These are phyloP conservation scores for Aphelocoma californica DNA, from an alignment of 2,797 vertebrate genomes.

Conservation along the genomic window DNA sequence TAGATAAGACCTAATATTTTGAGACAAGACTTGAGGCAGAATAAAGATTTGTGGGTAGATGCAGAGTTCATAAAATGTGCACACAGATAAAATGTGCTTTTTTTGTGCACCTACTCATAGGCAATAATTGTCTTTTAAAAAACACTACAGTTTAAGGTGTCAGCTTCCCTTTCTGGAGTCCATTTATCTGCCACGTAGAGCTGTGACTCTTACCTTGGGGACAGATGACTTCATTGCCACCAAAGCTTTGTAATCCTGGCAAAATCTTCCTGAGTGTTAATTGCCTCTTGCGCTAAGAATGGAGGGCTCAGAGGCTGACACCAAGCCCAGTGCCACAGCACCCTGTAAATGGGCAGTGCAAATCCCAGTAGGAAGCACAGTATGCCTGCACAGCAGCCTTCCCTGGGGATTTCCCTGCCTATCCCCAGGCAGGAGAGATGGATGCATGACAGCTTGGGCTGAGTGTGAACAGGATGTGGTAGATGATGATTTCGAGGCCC, in stretches of 20 bases:
- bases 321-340: background rate
- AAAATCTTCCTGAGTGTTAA: background rate
- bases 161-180: background rate
- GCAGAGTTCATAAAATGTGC: background rate
- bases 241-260: background rate
- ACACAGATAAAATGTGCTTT: background rate
- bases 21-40: background rate
- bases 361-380: background rate
- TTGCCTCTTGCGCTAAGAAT: background rate
- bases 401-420: background rate
- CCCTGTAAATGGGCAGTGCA: background rate
- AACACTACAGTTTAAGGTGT: background rate
- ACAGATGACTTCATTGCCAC: constrained; percentile 1
- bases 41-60: background rate
- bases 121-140: background rate
- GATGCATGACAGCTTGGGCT: background rate
- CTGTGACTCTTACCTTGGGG: background rate
- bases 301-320: background rate
- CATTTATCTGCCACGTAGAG: background rate
- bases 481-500: background rate
- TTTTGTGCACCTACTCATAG: background rate
- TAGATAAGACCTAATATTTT: background rate
- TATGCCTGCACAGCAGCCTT: background rate
- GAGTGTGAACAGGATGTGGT: background rate
- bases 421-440: background rate